Conservation (phyloP, 2,888 invertebrate genomes). For the Schizaphis graminum region DNA sequence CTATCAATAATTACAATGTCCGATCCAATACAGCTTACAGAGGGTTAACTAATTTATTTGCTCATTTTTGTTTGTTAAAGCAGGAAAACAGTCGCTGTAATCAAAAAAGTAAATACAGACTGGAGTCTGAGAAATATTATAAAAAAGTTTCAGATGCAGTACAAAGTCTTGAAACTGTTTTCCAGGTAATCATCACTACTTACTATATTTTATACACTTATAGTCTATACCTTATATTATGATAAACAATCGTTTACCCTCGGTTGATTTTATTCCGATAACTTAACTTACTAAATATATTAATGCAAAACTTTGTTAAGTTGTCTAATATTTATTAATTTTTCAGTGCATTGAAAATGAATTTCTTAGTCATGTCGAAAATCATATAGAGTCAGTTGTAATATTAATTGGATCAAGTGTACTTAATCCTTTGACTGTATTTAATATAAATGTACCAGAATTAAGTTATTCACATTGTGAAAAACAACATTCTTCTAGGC, state of each 20-base stretch:
- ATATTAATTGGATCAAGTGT: conserved; percentile 71
- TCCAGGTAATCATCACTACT: conserved; percentile 66
- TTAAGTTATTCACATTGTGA: conserved; percentile 69
- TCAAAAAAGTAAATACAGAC: conserved; percentile 44
- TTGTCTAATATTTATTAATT: neutral
- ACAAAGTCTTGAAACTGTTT: conserved; percentile 67
- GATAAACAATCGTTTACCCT: neutral
- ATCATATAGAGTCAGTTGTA: conserved; percentile 70
- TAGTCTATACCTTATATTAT: neutral
- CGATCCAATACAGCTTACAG: neutral
- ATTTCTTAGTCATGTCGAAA: conserved; percentile 21
- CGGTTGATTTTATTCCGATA: neutral
- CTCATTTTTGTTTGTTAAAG: neutral
- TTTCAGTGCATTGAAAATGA: conserved; percentile 59
- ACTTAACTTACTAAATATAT: neutral
- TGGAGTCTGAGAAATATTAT: conserved; percentile 67
- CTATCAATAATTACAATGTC: neutral
- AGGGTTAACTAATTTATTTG: neutral
- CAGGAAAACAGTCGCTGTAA: conserved; percentile 7
- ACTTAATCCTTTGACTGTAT: conserved; percentile 70
- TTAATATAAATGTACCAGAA: conserved; percentile 67
- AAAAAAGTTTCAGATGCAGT: conserved; percentile 67
- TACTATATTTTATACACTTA: neutral
- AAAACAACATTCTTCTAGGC: conserved; percentile 70
- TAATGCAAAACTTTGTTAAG: no score